A percentile compares a stretch with the other conserved stretches of the same genome.
Conservation (phyloP, 2,797 vertebrate genomes). For the Corythornis leucogaster region DNA sequence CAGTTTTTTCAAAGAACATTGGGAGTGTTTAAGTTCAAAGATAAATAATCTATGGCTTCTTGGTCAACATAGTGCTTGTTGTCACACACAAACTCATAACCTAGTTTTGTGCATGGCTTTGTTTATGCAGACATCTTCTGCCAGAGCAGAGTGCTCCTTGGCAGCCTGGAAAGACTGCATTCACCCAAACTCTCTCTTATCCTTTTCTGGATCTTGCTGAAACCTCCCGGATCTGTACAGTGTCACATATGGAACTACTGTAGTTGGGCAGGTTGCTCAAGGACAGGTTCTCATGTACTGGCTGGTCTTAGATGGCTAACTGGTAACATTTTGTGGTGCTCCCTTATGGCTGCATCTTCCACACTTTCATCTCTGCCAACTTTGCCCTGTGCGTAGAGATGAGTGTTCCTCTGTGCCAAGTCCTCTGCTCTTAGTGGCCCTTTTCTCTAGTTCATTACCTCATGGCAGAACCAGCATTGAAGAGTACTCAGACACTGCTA, state of each 20-base stretch:
- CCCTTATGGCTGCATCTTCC: background rate
- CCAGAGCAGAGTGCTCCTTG: background rate
- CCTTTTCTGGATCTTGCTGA: background rate
- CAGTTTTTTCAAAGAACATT: background rate
- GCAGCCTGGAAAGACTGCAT: background rate
- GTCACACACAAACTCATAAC: rapidly evolving
- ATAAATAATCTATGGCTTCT: background rate
- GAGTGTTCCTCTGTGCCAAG: background rate
- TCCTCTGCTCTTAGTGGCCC: background rate
- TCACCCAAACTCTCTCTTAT: background rate
- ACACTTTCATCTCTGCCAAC: background rate
- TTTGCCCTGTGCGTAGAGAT: background rate
- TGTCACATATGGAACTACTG: background rate
- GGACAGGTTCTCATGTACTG: background rate
- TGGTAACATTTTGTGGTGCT: background rate
- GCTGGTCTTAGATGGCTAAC: background rate
- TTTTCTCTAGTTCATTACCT: background rate
- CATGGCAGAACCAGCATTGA: background rate
- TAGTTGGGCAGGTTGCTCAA: background rate
- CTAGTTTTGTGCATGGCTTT: background rate
- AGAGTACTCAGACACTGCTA: background rate
- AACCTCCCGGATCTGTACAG: background rate
- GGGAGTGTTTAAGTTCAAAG: background rate
- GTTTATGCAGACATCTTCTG: background rate
- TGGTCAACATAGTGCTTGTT: background rate